Percentiles rank a stretch among this genome's conserved stretches.
Evolutionary conservation across 2,888 invertebrate genomes (phyloP).

Genomic region (Odontothrips loti): DNA sequence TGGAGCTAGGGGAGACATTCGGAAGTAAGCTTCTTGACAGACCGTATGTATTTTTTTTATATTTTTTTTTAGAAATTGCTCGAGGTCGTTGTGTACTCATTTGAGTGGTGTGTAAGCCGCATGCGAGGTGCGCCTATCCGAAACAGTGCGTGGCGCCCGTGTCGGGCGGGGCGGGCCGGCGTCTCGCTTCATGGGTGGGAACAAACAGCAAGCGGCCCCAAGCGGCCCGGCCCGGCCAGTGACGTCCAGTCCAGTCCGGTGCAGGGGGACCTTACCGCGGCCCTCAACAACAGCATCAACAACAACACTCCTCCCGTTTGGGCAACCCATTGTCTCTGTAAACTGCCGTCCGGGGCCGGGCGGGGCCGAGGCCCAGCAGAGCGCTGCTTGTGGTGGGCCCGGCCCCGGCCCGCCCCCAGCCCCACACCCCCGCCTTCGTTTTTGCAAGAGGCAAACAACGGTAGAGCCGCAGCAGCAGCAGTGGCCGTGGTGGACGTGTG

Average conservation of each 20-base stretch:
- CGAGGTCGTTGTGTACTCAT: neutral
- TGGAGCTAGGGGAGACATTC: too few relatives aligned
- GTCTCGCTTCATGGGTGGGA: too few relatives aligned
- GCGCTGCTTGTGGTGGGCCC: neutral
- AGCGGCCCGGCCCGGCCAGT: neutral
- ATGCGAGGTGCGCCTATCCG: too few relatives aligned
- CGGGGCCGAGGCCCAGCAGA: neutral
- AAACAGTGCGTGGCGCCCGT: too few relatives aligned
- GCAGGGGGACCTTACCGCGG: neutral
- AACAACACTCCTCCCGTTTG: constrained; percentile 1
- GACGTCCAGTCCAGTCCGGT: neutral
- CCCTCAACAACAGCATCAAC: neutral
- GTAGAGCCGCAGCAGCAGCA: neutral
- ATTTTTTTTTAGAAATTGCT: neutral
- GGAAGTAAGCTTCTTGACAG: too few relatives aligned
- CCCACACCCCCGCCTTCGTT: too few relatives aligned
- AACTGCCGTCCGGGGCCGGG: neutral
- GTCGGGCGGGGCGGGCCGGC: too few relatives aligned
- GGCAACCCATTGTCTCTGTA: constrained; percentile 23
- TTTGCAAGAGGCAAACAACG: neutral
- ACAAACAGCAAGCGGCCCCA: neutral
- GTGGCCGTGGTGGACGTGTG: neutral
- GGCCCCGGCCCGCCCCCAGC: neutral
- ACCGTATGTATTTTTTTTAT: too few relatives aligned
- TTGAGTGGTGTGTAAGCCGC: too few relatives aligned